Conservation (phyloP, 1,140 invertebrate species). For the Probaryconus sp. region DNA sequence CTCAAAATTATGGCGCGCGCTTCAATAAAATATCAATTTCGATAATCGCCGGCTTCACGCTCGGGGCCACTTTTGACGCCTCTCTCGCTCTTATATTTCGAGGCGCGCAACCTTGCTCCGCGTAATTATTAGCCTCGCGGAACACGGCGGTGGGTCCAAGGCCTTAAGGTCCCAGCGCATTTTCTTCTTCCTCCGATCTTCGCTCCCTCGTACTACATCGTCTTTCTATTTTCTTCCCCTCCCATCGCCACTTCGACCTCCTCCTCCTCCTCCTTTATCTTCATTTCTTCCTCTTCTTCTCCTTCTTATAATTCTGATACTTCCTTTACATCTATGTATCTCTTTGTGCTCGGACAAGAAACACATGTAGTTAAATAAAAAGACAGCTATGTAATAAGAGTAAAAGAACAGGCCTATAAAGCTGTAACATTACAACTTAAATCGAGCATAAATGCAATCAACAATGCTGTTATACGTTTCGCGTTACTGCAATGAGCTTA, state of each 20-base stretch:
- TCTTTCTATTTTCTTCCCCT: constrained; percentile 37
- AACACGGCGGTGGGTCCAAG: constrained; percentile 77
- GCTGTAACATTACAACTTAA: constrained; percentile 57
- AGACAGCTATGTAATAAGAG: constrained; percentile 50
- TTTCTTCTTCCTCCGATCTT: constrained; percentile 39
- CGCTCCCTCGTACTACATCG: constrained; percentile 24
- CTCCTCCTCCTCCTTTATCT: constrained; percentile 20
- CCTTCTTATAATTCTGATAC: constrained; percentile 22
- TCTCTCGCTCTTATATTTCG: constrained; percentile 66
- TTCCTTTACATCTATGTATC: constrained; percentile 56
- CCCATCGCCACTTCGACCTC: constrained; percentile 23
- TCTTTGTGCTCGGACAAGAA: constrained; percentile 55
- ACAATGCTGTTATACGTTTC: constrained; percentile 56
- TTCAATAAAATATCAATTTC: constrained; percentile 79
- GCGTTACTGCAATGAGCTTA: constrained; percentile 53
- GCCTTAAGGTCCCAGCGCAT: constrained; percentile 53
- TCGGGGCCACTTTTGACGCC: constrained; percentile 68
- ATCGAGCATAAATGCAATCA: constrained; percentile 61
- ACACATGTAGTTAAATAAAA: constrained; percentile 56
- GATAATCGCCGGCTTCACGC: constrained; percentile 70
- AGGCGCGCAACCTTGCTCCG: constrained; percentile 67
- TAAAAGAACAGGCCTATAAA: constrained; percentile 55
- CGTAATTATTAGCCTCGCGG: constrained; percentile 76
- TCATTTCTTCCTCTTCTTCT: constrained; percentile 16
- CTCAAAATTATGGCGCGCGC: constrained; percentile 63